phyloP scores from a whole-genome alignment of 2,113 vertebrate genomes.

The Pangasianodon hypophthalmus region DNA sequence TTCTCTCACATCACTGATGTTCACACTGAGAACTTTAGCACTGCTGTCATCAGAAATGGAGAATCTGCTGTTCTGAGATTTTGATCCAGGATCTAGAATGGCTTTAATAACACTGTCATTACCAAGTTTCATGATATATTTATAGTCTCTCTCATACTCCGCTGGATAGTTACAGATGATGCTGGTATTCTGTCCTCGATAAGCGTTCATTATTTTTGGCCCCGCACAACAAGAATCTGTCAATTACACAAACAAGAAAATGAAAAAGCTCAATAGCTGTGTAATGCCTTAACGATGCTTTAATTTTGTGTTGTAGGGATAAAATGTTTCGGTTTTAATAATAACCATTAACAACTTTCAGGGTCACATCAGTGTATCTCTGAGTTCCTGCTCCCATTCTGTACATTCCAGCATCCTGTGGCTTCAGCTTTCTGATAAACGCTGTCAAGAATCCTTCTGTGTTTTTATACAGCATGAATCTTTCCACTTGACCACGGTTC shows the following conservation, averaged over 20 bases:
- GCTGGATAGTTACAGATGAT: conserved; percentile 5
- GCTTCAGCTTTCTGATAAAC: background rate
- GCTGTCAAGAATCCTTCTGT: background rate
- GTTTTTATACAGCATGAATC: conserved; percentile 7
- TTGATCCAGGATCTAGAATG: too few species aligned
- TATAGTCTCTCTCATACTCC: background rate
- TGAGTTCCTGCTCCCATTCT: background rate
- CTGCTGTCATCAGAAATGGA: background rate
- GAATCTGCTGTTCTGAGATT: background rate
- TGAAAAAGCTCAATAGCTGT: background rate
- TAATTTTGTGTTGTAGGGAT: background rate
- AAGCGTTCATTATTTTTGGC: background rate
- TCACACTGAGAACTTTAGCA: background rate
- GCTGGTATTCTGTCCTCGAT: background rate
- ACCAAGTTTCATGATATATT: background rate
- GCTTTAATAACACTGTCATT: background rate
- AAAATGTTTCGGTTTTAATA: background rate
- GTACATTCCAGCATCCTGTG: conserved; percentile 12
- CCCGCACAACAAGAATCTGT: conserved; percentile 27
- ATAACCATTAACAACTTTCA: conserved; percentile 6
- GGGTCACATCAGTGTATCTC: background rate
- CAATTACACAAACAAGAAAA: background rate
- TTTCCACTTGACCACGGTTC: background rate
- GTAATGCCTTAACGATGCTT: background rate
- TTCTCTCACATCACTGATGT: background rate